phyloP scores from a whole-genome alignment of 2,113 vertebrate species.

The Oreotrochilus melanogaster region DNA sequence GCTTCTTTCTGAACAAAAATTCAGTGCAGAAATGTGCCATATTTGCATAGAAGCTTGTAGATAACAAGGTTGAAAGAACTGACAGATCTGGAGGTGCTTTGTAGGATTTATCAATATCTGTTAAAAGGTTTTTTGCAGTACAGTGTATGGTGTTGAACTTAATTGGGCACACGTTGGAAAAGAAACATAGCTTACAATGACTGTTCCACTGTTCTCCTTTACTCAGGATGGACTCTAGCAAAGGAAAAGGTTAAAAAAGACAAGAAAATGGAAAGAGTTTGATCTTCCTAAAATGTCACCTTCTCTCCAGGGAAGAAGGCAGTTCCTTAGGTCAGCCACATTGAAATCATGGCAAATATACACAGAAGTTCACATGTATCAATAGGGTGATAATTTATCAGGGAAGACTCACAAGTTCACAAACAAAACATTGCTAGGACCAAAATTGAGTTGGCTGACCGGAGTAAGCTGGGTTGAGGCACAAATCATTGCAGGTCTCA shows the following conservation, averaged over 20 bases:
- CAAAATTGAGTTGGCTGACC: not conserved
- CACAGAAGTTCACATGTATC: not conserved
- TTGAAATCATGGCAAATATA: not conserved
- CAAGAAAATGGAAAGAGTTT: not conserved
- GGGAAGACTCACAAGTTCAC: not conserved
- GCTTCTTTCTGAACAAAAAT: not conserved
- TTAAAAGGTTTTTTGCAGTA: not conserved
- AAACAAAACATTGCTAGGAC: not conserved
- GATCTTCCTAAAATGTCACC: not conserved
- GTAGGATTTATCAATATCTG: not conserved
- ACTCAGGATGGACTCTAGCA: not conserved
- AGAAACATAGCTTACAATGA: not conserved
- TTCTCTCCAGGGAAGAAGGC: not conserved
- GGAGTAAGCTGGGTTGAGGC: not conserved
- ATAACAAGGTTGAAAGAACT: not conserved
- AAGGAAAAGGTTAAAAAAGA: not conserved
- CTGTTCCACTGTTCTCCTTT: not conserved
- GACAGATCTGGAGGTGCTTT: not conserved
- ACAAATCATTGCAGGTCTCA: not conserved
- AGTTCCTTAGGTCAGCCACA: not conserved
- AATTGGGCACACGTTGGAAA: not conserved
- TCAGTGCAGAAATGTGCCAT: not conserved
- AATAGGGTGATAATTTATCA: not conserved
- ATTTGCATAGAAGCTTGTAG: not conserved
- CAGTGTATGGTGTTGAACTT: not conserved